Base-by-base conservation (phyloP, 2,888 invertebrate genomes). In the Blera fallax region DNA sequence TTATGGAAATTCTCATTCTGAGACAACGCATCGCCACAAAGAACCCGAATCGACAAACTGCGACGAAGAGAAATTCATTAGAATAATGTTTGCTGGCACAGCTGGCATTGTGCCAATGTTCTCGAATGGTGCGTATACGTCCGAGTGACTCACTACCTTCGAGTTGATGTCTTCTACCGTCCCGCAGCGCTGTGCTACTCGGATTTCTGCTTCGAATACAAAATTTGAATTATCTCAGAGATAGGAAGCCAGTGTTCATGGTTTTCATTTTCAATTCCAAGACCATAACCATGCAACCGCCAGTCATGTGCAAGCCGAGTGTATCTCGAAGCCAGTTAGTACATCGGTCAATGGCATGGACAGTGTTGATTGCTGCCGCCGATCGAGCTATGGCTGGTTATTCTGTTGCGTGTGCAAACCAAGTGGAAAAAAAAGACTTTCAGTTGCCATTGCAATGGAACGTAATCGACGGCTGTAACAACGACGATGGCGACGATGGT, bases 271-370 rank as follows among this genome's bases (percentile, higher is more conserved):
- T 85, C 81, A 76, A 85, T 81, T 85, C 81, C 76, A 76, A 85
- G 76, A 81, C 72, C 81, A 84, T 76, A 72, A 34, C 67, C 77
- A 34, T 72, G 50, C 64, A 73, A 58, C 56, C 69, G 52, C 48
- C 60, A 67, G 32, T 52, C 43, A 29, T 62, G 52, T 64, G 48
- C 52, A 69, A 34, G 18, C 67, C 32, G 7, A 65, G 73, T 29
- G 62, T 70, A 60, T 64, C 50, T 58, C 70, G 60, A 60, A 85
- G 84, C 69, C 80, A 85, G 80, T 76, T 76, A 65, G 70, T 78
- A 50, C 80, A 48, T 81, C 85, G 85, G 85, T 85, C 85, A 85
- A 85, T 85, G 85, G 85, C 85, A 85, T 85, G 85, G 81, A 67
- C 76, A 54, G 50, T 70, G 85, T 45, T 67, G 72, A 60, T 58